Conservation (phyloP, 2,888 invertebrate species). For the Trisateles emortualis region DNA sequence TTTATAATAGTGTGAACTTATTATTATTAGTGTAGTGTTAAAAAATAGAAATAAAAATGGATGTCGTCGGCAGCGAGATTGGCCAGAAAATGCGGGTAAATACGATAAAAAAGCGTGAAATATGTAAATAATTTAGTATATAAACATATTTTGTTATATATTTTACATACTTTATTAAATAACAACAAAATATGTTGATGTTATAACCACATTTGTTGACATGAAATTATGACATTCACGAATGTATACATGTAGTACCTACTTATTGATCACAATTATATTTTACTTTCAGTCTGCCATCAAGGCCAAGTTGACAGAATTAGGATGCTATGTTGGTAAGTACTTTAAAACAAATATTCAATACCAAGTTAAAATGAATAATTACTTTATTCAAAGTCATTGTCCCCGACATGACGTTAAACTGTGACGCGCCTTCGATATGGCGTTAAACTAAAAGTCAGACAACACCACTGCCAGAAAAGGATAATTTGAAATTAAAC, state of each 20-base stretch:
- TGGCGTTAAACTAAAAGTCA: too few relatives aligned
- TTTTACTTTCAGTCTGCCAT: constrained; percentile 93
- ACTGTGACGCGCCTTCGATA: too few relatives aligned
- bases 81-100: constrained; percentile 95
- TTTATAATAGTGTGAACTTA: constrained; percentile 20
- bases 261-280: constrained; percentile 20
- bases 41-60: constrained; percentile 84
- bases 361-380: too few relatives aligned
- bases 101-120: constrained; percentile 32
- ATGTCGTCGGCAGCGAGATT: constrained; percentile 93
- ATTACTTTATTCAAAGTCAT: too few relatives aligned
- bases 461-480: too few relatives aligned
- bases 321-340: constrained; percentile 97
- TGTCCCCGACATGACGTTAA: too few relatives aligned
- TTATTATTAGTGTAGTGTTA: constrained; percentile 30
- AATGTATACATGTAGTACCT: constrained; percentile 4
- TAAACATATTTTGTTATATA: neutral
- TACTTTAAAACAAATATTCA: constrained; percentile 39
- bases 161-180: neutral
- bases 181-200: neutral
- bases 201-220: constrained; percentile 1
- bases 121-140: neutral
- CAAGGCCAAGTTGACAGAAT: constrained; percentile 97
- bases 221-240: neutral
- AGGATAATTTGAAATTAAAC: too few relatives aligned